Percentiles rank a stretch among this genome's conserved stretches.
Conservation (phyloP, 2,797 vertebrate genomes). For the Gadopsis bispinosus region DNA sequence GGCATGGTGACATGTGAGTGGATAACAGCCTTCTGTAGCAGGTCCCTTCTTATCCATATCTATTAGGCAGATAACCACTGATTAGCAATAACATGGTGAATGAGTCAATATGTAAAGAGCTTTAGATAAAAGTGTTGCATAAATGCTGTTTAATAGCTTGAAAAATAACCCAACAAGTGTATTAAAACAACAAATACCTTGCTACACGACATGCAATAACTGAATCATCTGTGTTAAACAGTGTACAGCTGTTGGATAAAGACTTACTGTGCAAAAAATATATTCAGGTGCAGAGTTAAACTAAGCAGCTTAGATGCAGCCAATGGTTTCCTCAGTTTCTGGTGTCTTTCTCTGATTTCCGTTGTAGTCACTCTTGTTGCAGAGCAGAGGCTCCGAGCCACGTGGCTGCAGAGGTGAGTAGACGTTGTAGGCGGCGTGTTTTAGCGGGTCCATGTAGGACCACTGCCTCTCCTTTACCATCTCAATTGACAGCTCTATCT, state of each 20-base stretch:
- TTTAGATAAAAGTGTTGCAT: neutral
- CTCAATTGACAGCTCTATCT: slow-evolving; percentile 75
- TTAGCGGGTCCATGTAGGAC: slow-evolving; percentile 32
- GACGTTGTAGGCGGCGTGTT: slow-evolving; percentile 1
- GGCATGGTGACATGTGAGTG: neutral
- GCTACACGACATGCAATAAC: neutral
- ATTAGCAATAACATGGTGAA: neutral
- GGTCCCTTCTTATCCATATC: no score
- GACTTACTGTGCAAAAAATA: neutral
- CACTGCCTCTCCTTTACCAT: slow-evolving; percentile 69
- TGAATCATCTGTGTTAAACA: neutral
- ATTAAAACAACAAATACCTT: neutral
- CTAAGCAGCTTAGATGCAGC: neutral
- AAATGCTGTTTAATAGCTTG: neutral
- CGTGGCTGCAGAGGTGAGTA: slow-evolving; percentile 22
- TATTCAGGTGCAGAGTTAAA: neutral
- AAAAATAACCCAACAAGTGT: neutral
- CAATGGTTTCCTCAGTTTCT: fast-evolving
- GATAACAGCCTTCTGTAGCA: no score
- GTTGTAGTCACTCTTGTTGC: slow-evolving; percentile 45
- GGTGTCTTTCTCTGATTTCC: neutral
- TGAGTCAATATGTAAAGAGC: neutral
- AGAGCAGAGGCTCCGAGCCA: slow-evolving; percentile 10
- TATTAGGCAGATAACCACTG: no score
- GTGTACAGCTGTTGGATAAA: neutral